Percentiles rank a stretch among this genome's conserved stretches.
Evolutionary conservation across 2,888 invertebrate species (phyloP).

Genomic region (Trypoxylon attenuatum): DNA sequence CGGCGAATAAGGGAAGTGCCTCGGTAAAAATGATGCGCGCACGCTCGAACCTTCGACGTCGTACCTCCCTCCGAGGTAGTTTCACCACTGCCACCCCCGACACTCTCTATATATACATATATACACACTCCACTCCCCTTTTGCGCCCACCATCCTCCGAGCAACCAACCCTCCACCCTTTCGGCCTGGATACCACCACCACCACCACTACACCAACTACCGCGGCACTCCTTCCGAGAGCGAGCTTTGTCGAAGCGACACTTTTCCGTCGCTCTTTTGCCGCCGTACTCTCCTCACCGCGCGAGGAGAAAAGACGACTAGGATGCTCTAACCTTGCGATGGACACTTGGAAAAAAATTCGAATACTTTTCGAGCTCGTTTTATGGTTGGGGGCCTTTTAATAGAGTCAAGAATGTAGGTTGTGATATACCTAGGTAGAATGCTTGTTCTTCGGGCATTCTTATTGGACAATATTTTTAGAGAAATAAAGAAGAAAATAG

Average conservation of each 20-base stretch:
- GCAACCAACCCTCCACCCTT: slow-evolving; percentile 20
- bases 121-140: slow-evolving; percentile 26
- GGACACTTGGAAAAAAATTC: too few relatives aligned
- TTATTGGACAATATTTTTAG: too few relatives aligned
- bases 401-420: too few relatives aligned
- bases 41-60: slow-evolving; percentile 50
- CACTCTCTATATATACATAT: background rate
- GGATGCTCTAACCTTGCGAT: too few relatives aligned
- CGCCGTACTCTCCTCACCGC: slow-evolving; percentile 40
- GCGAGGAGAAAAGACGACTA: too few relatives aligned
- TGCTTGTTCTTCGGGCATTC: too few relatives aligned
- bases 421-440: too few relatives aligned
- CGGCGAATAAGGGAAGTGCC: slow-evolving; percentile 60
- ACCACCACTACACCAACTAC: slow-evolving; percentile 26
- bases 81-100: slow-evolving; percentile 42
- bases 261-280: slow-evolving; percentile 57
- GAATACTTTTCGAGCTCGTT: slow-evolving; percentile 12
- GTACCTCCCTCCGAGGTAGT: slow-evolving; percentile 17
- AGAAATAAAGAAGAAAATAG: too few relatives aligned
- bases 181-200: background rate
- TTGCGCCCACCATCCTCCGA: slow-evolving; percentile 2
- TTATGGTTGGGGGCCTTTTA: slow-evolving; percentile 15
- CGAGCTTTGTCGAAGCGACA: slow-evolving; percentile 53
- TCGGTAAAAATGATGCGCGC: slow-evolving; percentile 60
- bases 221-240: background rate